These are phyloP conservation scores for Labeo rohita DNA, from an alignment of 2,113 vertebrate genomes.

Conservation along the genomic window DNA sequence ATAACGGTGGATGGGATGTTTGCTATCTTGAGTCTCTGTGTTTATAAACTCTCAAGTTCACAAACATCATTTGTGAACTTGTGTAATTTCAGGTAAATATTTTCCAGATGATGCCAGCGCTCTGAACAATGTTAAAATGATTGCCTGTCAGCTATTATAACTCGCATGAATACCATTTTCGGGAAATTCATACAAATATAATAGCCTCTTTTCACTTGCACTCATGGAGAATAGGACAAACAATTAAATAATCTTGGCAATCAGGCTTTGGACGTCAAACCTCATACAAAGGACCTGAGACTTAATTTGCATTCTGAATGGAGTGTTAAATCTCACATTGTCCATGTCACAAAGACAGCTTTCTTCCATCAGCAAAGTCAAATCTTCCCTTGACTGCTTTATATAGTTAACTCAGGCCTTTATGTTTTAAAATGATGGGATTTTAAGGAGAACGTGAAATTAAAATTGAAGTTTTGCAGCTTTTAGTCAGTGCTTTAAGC, in stretches of 20 bases:
- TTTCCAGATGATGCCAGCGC: background rate
- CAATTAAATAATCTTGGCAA: conserved; percentile 17
- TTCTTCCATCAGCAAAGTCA: background rate
- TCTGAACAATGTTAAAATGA: conserved; percentile 4
- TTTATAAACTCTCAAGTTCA: background rate
- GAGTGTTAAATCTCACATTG: conserved; percentile 14
- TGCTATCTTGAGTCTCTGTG: background rate
- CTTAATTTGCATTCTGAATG: conserved; percentile 18
- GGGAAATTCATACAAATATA: conserved; percentile 9
- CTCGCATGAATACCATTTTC: background rate
- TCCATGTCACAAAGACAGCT: conserved; percentile 3
- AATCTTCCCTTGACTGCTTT: background rate
- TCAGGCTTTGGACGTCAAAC: conserved; percentile 23
- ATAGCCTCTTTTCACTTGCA: background rate
- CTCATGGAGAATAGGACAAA: conserved; percentile 22
- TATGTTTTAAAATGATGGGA: background rate
- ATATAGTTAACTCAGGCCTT: background rate
- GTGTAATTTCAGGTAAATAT: conserved; percentile 27
- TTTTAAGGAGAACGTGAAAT: background rate
- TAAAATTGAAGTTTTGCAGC: background rate
- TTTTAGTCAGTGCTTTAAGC: background rate
- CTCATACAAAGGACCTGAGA: conserved; percentile 13
- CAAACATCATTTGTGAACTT: conserved; percentile 7
- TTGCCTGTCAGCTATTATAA: conserved; percentile 16
- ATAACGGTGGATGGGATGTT: background rate